Evolutionary conservation across 2,797 vertebrate species (phyloP).

Genomic region (Leptodactylus fallax): DNA sequence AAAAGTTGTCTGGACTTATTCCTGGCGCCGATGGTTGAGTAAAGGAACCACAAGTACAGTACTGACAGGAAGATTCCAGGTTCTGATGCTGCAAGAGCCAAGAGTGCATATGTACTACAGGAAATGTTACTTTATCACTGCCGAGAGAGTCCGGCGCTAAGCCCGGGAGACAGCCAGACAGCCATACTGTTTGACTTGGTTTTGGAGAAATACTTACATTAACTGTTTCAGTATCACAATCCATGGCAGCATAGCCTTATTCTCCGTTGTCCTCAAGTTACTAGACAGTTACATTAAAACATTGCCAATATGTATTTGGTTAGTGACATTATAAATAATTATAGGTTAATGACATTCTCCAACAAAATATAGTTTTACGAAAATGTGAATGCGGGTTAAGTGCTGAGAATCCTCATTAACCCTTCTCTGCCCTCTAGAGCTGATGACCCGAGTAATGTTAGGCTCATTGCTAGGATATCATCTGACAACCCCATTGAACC

Average conservation of each 20-base stretch:
- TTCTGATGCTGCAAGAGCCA: slow-evolving; percentile 54
- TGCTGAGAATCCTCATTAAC: not conserved
- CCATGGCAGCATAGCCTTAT: not conserved
- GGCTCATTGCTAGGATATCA: too few relatives aligned
- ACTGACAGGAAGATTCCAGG: slow-evolving; percentile 71
- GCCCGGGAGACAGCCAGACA: slow-evolving; percentile 12
- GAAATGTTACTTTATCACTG: slow-evolving; percentile 61
- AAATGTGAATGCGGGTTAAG: not conserved
- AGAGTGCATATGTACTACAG: slow-evolving; percentile 49
- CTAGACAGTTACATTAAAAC: not conserved
- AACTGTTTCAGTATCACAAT: not conserved
- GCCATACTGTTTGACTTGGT: slow-evolving; percentile 6
- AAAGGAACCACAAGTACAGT: slow-evolving; percentile 73
- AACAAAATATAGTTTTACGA: not conserved
- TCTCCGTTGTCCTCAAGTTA: too few relatives aligned
- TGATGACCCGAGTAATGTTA: not conserved
- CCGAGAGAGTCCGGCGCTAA: slow-evolving; percentile 7
- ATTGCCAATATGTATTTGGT: not conserved
- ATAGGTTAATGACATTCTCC: not conserved
- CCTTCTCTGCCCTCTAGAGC: not conserved
- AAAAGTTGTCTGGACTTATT: slow-evolving; percentile 60
- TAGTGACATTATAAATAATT: not conserved
- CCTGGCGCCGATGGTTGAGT: slow-evolving; percentile 70
- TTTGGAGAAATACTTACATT: not conserved
- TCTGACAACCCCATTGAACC: too few relatives aligned